These are phyloP conservation scores for Petrocephalus schoutedeni DNA, from an alignment of 2,797 vertebrate species.

Conservation along the genomic window DNA sequence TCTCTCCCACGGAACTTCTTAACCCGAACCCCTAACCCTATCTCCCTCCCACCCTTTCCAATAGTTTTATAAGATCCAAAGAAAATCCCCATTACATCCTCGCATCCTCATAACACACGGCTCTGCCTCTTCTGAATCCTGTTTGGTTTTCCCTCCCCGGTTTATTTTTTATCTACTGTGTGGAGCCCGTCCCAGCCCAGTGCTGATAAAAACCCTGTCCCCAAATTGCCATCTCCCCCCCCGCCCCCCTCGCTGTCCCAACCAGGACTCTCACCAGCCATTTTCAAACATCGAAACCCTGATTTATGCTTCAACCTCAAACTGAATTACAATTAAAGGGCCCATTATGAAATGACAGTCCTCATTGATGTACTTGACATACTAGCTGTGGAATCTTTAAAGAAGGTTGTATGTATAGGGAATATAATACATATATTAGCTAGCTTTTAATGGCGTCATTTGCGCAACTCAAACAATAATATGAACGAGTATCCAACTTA, in stretches of 20 bases:
- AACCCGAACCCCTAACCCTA: background rate
- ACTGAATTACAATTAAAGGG: background rate
- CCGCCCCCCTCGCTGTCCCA: background rate
- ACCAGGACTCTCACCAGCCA: background rate
- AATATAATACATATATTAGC: background rate
- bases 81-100: background rate
- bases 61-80: background rate
- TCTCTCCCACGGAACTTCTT: background rate
- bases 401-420: background rate
- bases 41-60: background rate
- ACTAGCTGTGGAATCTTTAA: background rate
- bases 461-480: slow-evolving; percentile 3
- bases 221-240: background rate
- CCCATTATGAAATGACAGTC: background rate
- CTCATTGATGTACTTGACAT: background rate
- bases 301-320: background rate
- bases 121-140: background rate
- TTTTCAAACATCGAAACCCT: background rate
- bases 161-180: background rate
- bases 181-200: background rate
- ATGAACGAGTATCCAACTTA: background rate
- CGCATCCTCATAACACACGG: background rate
- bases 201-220: background rate
- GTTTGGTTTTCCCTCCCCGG: background rate
- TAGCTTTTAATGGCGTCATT: background rate